These are phyloP conservation scores for Tryphoninae sp. DNA, from an alignment of 2,888 invertebrate genomes.

Conservation along the genomic window DNA sequence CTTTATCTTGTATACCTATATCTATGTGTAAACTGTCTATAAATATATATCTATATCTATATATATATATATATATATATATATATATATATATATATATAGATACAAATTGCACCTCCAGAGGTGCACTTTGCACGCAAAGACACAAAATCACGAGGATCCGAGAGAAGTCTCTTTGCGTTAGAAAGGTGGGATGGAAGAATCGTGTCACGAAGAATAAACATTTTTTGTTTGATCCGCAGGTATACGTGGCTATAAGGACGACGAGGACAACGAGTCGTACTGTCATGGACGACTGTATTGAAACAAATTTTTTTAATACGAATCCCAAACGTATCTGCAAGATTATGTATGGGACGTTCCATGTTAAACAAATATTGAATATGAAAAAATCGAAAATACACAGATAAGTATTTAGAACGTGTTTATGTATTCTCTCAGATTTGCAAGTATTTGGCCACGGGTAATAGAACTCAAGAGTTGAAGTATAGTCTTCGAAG, in stretches of 20 bases:
- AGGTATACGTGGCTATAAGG: neutral
- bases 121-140: slow-evolving; percentile 47
- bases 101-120: neutral
- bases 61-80: neutral
- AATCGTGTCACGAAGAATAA: slow-evolving; percentile 45
- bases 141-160: slow-evolving; percentile 46
- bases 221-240: slow-evolving; percentile 3
- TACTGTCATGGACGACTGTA: slow-evolving; percentile 3
- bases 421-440: slow-evolving; percentile 20
- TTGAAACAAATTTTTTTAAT: neutral
- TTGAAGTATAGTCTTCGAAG: slow-evolving; percentile 40
- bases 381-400: neutral
- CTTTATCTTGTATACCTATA: slow-evolving; percentile 13
- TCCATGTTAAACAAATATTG: neutral
- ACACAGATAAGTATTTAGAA: neutral
- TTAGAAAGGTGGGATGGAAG: slow-evolving; percentile 46
- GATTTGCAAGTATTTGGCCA: slow-evolving; percentile 18
- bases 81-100: slow-evolving; percentile 5
- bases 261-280: slow-evolving; percentile 12
- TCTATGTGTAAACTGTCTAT: neutral
- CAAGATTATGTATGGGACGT: neutral
- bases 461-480: slow-evolving; percentile 16
- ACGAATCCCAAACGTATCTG: neutral
- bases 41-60: slow-evolving; percentile 3
- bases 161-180: slow-evolving; percentile 16